Evolutionary conservation across 2,888 invertebrate species (phyloP), one percentile per base, ranked within the genome.

Genomic region (Drosophila austrosaltans): DNA sequence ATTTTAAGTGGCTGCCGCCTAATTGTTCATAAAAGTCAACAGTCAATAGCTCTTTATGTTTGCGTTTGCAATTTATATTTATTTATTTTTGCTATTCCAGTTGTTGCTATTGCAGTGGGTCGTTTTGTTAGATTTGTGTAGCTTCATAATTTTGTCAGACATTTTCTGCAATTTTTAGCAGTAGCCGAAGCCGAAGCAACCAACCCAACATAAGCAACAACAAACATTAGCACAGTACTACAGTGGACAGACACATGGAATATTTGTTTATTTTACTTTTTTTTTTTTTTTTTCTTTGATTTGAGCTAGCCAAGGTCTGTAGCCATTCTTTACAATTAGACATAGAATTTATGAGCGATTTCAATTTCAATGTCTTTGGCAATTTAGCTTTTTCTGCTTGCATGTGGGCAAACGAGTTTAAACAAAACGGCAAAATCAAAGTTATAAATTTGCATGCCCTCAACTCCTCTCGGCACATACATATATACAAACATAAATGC

Each of bases 31-130:
- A 82, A 86, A 84, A 84, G 86, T 82, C 84, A 82, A 81, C 82
- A 85, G 84, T 87, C 85, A 85, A 87, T 85, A 87, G 85, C 85
- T 86, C 87, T 86, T 85, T 86, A 82, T 86, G 86, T 82, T 85
- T 86, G 83, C 83, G 80, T 78, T 82, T 86, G 81, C 84, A 86
- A 85, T 86, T 86, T 85, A 86, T 85, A 82, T 85, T 85, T 84
- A 84, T 87, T 84, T 85, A 84, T 87, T 68, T 67, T 56, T 74
- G 61, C 20, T 62, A 54, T 53, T 61, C 58, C 62, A 64, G 65
- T 69, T 70, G 66, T 25, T 48, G 48, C 22, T 44, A 8, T 22
- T 65, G 54, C 16, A 63, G 57, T 48, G 72, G 39, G 28, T 63
- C 65, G 67, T 65, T 75, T 59, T 69, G 69, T 65, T 32, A 60